Percentiles rank a stretch among this genome's conserved stretches.
These are phyloP conservation scores for Tetranychus truncatus DNA, from an alignment of 2,888 invertebrate genomes.

Conservation along the genomic window DNA sequence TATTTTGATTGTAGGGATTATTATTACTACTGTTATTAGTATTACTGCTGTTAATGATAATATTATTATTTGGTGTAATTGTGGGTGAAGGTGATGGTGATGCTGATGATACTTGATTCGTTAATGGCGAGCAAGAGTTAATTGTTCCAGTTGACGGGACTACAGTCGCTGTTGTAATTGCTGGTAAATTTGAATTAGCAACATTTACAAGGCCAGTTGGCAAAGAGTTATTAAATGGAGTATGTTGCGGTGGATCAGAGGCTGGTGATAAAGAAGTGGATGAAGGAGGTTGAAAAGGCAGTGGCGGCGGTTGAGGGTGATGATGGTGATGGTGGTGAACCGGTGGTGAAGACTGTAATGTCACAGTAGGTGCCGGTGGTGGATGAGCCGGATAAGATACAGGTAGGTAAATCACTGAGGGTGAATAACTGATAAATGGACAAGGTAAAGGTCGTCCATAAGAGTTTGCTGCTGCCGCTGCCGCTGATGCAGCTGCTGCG, in stretches of 20 bases:
- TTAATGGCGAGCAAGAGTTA: neutral
- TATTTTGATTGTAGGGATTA: neutral
- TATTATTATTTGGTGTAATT: constrained; percentile 9
- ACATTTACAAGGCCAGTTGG: neutral
- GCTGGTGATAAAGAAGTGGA: neutral
- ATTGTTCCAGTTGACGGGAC: neutral
- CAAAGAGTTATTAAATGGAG: neutral
- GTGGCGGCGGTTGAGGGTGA: neutral
- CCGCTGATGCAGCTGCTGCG: neutral
- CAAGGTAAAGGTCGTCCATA: neutral
- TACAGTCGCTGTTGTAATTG: neutral
- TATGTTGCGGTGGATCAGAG: neutral
- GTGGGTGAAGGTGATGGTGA: neutral
- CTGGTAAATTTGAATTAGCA: neutral
- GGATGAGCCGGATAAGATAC: neutral
- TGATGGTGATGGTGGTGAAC: neutral
- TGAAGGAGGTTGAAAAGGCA: neutral
- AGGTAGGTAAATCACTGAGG: neutral
- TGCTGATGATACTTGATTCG: neutral
- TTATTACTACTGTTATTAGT: neutral
- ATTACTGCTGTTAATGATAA: neutral
- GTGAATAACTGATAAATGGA: neutral
- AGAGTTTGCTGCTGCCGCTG: neutral
- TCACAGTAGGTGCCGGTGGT: neutral
- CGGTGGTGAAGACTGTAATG: neutral